Conservation (phyloP, 2,888 invertebrate genomes). For the Diaphora mendica region DNA sequence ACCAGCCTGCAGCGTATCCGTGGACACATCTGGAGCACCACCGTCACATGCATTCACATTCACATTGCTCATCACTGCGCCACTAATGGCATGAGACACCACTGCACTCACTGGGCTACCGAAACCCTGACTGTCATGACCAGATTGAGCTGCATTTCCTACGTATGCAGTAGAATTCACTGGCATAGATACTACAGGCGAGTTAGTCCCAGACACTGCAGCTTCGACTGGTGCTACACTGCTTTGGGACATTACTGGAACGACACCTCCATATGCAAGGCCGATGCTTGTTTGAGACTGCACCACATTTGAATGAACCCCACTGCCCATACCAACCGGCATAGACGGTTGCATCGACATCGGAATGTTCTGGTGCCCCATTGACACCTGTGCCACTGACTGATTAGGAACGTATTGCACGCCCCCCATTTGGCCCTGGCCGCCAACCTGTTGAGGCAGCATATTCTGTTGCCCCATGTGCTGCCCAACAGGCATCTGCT, state of each 20-base stretch:
- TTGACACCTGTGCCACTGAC: conserved; percentile 74
- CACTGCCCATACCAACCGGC: conserved; percentile 80
- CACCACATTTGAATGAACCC: conserved; percentile 80
- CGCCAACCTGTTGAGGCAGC: conserved; percentile 79
- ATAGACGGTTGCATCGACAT: conserved; percentile 84
- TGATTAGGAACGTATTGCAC: conserved; percentile 80
- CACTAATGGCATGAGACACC: conserved; percentile 81
- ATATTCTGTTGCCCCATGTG: conserved; percentile 82
- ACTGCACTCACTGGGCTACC: conserved; percentile 84
- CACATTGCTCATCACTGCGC: conserved; percentile 79
- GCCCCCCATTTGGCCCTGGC: conserved; percentile 77
- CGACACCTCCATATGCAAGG: conserved; percentile 76
- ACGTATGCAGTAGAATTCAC: conserved; percentile 78
- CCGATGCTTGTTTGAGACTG: conserved; percentile 84
- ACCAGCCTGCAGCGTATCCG: conserved; percentile 71
- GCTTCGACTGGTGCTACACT: conserved; percentile 80
- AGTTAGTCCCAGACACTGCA: conserved; percentile 83
- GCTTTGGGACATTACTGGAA: conserved; percentile 84
- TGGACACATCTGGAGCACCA: conserved; percentile 74
- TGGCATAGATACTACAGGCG: conserved; percentile 83
- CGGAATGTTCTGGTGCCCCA: conserved; percentile 84
- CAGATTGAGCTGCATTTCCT: conserved; percentile 69
- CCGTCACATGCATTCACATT: conserved; percentile 83
- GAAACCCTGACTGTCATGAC: conserved; percentile 82
- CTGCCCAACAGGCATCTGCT: conserved; percentile 78